Evolutionary conservation across 1,140 invertebrate genomes (phyloP).

Genomic region (Solen grandis): DNA sequence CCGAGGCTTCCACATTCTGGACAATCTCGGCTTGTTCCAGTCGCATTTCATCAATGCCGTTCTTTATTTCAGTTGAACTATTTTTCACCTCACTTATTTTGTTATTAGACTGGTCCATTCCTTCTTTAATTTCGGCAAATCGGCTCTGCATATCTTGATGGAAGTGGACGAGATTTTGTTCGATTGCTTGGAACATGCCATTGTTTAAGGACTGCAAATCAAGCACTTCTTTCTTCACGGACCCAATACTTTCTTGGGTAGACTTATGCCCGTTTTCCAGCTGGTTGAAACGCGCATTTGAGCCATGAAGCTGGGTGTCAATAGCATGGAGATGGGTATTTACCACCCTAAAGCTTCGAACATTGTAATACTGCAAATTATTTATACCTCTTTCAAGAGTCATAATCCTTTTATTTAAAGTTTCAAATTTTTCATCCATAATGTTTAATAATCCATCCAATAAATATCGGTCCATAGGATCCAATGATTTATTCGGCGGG

Average conservation of each 20-base stretch:
- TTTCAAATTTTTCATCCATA: slow-evolving; percentile 68
- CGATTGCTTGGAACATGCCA: slow-evolving; percentile 51
- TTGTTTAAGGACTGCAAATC: slow-evolving; percentile 34
- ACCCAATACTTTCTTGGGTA: slow-evolving; percentile 12
- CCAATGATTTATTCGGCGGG: too few species aligned
- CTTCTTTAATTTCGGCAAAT: slow-evolving; percentile 4
- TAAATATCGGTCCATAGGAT: slow-evolving; percentile 31
- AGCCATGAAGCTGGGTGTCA: slow-evolving; percentile 34
- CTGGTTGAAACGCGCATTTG: slow-evolving; percentile 17
- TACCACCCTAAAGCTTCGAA: slow-evolving; percentile 59
- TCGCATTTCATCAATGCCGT: neutral
- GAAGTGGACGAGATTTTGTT: slow-evolving; percentile 44
- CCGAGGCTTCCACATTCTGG: neutral
- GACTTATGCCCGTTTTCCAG: neutral
- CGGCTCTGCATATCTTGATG: slow-evolving; percentile 12
- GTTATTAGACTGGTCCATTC: slow-evolving; percentile 13
- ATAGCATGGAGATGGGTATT: slow-evolving; percentile 54
- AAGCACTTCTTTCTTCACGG: slow-evolving; percentile 26
- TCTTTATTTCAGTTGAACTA: neutral
- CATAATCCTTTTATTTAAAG: slow-evolving; percentile 60
- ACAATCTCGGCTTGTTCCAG: neutral
- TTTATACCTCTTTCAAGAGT: slow-evolving; percentile 61
- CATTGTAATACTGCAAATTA: slow-evolving; percentile 63
- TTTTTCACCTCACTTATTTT: slow-evolving; percentile 14
- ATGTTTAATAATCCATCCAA: slow-evolving; percentile 57